Evolutionary conservation across 2,113 vertebrate species (phyloP), one percentile per base, ranked within the genome.

Genomic region (Rhinolophus ferrumequinum): DNA sequence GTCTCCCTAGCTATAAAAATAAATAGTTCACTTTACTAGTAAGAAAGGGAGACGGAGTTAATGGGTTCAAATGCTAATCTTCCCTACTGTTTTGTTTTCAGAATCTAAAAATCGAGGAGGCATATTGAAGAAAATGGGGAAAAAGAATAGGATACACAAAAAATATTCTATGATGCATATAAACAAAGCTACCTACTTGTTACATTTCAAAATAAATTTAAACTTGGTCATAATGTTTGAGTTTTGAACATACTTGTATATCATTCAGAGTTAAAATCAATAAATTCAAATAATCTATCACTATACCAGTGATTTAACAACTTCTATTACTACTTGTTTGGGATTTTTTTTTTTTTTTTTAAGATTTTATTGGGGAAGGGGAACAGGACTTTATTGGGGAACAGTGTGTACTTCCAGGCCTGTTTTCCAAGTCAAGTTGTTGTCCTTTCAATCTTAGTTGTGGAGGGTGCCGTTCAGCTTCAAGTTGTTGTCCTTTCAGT

Each of bases 241-340:
- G 19, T 75, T 73, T 88, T 16, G 18, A 52, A 93, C 90, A 64
- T 69, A 73, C 56, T 81, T 93, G 76, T 73, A 24, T 52, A 73
- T 80, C 26, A 90, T 24, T 60, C 83, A 80, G 38, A 82, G 52
- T 90, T 82, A 66, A 81, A 84, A 90, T 38, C 50, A 92, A 80
- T 9, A 87, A 21, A 72, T 50, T 47, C 15, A 84, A 83, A 75
- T n/a, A 30, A 81, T 26, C 58, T 93, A 33, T 70, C 79, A 84
- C 33, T 81, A 21, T 16, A 67, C 30, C 10, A 73, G 47, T 33
- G 67, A 94, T 82, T 28, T 75, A 30, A 16, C 22, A 62, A 30
- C 11, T 66, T 52, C 35, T 60, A 86, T 44, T 44, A 44, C 41
- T 44, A 44, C 8, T 24, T 41, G 13, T 81, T 93, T 16, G 8